Evolutionary conservation across 2,888 invertebrate species (phyloP).

Genomic region (Noctua fimbriata): DNA sequence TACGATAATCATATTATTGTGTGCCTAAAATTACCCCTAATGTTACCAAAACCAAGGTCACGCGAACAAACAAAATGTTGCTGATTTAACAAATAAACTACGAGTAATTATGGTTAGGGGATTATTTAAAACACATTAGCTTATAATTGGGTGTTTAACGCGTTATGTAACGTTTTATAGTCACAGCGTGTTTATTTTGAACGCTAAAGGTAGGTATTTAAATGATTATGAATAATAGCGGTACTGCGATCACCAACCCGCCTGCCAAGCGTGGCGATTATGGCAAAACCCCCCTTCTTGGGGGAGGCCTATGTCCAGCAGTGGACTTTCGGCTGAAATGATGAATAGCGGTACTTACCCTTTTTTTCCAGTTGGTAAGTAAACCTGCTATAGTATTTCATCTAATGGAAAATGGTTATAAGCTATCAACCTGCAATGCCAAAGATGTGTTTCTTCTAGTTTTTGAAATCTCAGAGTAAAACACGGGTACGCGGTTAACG

Average conservation of each 20-base stretch:
- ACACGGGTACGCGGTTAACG: too few species aligned
- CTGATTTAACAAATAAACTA: conserved; percentile 33
- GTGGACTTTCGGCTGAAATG: too few species aligned
- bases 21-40: conserved; percentile 50
- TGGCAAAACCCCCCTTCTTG: too few species aligned
- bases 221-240: neutral
- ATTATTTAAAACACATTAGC: conserved; percentile 53
- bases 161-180: conserved; percentile 3
- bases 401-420: neutral
- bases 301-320: too few species aligned
- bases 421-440: neutral
- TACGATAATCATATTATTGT: conserved; percentile 45
- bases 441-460: neutral
- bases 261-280: too few species aligned
- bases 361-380: neutral
- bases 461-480: too few species aligned
- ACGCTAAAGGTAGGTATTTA: neutral
- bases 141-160: conserved; percentile 35
- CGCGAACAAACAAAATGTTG: conserved; percentile 28
- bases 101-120: conserved; percentile 19
- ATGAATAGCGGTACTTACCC: too few species aligned
- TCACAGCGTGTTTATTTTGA: neutral
- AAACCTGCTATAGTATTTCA: neutral
- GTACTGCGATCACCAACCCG: too few species aligned
- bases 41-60: conserved; percentile 30